Conservation (phyloP, 2,888 invertebrate species). For the Drosophila acutilabella region DNA sequence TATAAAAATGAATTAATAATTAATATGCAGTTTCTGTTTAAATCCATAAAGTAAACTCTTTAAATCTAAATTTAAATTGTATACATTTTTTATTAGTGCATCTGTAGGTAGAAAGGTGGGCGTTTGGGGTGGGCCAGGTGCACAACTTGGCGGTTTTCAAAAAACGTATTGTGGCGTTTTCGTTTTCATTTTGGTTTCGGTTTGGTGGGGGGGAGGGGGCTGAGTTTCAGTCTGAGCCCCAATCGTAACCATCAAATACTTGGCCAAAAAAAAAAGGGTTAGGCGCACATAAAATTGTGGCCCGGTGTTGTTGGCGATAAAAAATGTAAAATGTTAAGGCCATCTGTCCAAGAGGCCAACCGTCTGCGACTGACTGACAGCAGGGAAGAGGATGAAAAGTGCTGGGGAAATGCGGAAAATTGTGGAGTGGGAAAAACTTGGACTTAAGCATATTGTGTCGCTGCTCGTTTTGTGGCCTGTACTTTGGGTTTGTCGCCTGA, state of each 20-base stretch:
- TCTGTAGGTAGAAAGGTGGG: not conserved
- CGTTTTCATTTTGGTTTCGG: not conserved
- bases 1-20: no score
- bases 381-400: not conserved
- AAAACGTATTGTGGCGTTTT: slow-evolving; percentile 70
- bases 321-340: slow-evolving; percentile 71
- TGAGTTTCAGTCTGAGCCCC: slow-evolving; percentile 25
- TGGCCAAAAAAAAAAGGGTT: slow-evolving; percentile 53
- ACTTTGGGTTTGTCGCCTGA: slow-evolving; percentile 28
- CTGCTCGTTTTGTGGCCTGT: slow-evolving; percentile 74
- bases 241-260: slow-evolving; percentile 3
- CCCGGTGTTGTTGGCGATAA: slow-evolving; percentile 64
- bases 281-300: slow-evolving; percentile 62
- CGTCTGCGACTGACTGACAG: slow-evolving; percentile 16
- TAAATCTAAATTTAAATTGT: no score
- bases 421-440: not conserved
- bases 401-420: not conserved
- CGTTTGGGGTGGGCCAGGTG: not conserved
- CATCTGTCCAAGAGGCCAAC: slow-evolving; percentile 38
- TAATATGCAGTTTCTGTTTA: no score
- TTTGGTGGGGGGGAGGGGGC: not conserved
- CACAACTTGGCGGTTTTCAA: slow-evolving; percentile 36
- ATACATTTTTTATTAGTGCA: not conserved
- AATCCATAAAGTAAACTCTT: no score
- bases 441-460: slow-evolving; percentile 69